Conservation (phyloP, 30 jellyfish, hydroid and myxozoan genomes). For the Aurelia sp. region DNA sequence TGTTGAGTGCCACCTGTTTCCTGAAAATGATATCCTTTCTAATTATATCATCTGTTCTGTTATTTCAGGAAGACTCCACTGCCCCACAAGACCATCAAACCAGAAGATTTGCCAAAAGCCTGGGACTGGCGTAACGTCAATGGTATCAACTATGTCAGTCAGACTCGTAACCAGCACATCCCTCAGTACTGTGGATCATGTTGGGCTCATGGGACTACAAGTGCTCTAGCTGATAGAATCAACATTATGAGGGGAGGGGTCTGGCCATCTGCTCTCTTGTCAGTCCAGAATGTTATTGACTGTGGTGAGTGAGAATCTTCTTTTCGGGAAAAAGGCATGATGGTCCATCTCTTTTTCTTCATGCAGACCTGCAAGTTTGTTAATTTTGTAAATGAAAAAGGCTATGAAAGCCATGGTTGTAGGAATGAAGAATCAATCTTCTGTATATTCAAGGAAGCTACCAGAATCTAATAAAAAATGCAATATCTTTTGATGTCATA, state of each 20-base stretch:
- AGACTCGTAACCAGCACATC: constrained; percentile 84
- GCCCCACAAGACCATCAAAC: constrained; percentile 74
- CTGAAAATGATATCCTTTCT: too few species aligned
- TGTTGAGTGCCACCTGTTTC: too few species aligned
- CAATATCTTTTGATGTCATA: too few species aligned
- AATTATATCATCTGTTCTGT: not conserved
- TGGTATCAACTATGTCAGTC: constrained; percentile 77
- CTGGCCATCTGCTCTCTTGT: constrained; percentile 92
- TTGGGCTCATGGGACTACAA: constrained; percentile 97
- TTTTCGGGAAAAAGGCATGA: too few species aligned
- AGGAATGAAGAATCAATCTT: too few species aligned
- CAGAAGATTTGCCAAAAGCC: constrained; percentile 66
- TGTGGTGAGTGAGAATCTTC: constrained; percentile 71
- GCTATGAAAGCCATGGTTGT: too few species aligned
- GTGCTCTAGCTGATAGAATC: constrained; percentile 95
- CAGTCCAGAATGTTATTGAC: constrained; percentile 93
- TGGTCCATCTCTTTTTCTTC: too few species aligned
- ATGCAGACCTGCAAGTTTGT: too few species aligned
- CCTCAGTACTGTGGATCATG: constrained; percentile 98
- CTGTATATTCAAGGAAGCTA: too few species aligned
- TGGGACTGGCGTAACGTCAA: constrained; percentile 91
- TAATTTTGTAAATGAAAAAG: too few species aligned
- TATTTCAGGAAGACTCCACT: constrained; percentile 38
- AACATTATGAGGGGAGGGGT: constrained; percentile 85
- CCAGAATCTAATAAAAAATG: too few species aligned